Conservation (phyloP, 1,140 invertebrate genomes). For the Pseudomyrmex cubaensis region DNA sequence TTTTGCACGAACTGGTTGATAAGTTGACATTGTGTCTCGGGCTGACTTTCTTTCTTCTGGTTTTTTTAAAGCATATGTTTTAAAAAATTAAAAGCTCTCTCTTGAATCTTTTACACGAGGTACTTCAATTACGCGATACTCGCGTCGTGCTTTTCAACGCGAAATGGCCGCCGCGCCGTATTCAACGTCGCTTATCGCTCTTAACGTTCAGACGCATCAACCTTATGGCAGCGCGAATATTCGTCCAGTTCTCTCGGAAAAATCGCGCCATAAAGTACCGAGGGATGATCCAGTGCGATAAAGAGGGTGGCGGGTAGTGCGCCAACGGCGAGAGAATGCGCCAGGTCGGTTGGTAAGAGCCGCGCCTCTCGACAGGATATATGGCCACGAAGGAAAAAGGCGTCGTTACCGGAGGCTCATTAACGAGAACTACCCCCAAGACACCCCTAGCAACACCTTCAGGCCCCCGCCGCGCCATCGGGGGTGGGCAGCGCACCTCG, state of each 20-base stretch:
- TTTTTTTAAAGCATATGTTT: not conserved
- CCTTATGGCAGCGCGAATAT: conserved; percentile 37
- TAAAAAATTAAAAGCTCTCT: no score
- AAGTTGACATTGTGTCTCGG: not conserved
- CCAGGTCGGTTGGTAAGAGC: conserved; percentile 41
- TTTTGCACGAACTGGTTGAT: not conserved
- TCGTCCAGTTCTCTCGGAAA: conserved; percentile 38
- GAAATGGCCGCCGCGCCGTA: not conserved
- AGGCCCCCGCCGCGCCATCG: conserved; percentile 17
- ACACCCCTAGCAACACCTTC: conserved; percentile 74
- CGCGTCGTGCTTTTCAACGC: no score
- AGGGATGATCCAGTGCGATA: conserved; percentile 51
- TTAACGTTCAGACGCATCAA: conserved; percentile 7
- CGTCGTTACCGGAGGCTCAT: conserved; percentile 78
- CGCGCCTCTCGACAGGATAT: conserved; percentile 66
- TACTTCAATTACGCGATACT: conserved; percentile 1
- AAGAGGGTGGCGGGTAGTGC: conserved; percentile 3
- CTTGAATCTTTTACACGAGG: not conserved
- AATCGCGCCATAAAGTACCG: conserved; percentile 52
- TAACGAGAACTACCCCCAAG: conserved; percentile 78
- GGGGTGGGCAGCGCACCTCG: conserved; percentile 8
- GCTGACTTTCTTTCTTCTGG: no score
- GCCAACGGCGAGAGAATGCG: conserved; percentile 64
- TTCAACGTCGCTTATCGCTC: not conserved
- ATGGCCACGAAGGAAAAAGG: conserved; percentile 74